Evolutionary conservation across 1,140 invertebrate species (phyloP).

Genomic region (Zaprionus camerounensis): DNA sequence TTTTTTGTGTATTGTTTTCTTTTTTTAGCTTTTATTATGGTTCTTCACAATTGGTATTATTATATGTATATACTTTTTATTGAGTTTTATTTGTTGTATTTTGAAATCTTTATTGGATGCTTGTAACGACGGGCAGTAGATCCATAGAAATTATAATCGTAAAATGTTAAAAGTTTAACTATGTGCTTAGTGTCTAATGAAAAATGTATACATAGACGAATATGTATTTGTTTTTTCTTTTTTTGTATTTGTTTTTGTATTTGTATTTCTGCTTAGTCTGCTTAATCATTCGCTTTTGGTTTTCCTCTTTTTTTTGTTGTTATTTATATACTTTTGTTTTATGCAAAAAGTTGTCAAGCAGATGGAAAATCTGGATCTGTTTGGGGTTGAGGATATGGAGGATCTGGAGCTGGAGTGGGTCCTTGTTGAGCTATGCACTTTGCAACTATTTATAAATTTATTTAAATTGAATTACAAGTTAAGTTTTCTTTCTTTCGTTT

Average conservation of each 20-base stretch:
- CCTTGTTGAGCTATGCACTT: conserved; percentile 67
- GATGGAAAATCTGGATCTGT: conserved; percentile 15
- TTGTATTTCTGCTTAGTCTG: conserved; percentile 61
- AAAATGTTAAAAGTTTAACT: conserved; percentile 85
- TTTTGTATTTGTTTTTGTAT: not conserved
- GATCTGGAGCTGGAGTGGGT: conserved; percentile 11
- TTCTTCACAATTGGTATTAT: conserved; percentile 1
- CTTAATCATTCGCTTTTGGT: conserved; percentile 57
- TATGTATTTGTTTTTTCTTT: conserved; percentile 57
- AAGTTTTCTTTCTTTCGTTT: conserved; percentile 31
- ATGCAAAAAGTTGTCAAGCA: conserved; percentile 52
- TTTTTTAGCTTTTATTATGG: not conserved
- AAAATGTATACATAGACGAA: conserved; percentile 84
- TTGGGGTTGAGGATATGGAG: conserved; percentile 6
- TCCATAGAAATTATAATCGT: conserved; percentile 84
- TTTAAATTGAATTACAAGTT: conserved; percentile 80
- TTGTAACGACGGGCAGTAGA: conserved; percentile 84
- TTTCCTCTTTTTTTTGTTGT: conserved; percentile 44
- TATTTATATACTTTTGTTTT: conserved; percentile 39
- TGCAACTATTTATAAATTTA: conserved; percentile 82
- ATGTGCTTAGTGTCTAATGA: conserved; percentile 84
- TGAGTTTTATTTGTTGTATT: conserved; percentile 31
- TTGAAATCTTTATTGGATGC: conserved; percentile 84
- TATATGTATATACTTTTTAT: conserved; percentile 19
- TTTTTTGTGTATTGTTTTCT: not conserved